phyloP scores from a whole-genome alignment of 2,113 vertebrate species.

The Marmota flaviventris region DNA sequence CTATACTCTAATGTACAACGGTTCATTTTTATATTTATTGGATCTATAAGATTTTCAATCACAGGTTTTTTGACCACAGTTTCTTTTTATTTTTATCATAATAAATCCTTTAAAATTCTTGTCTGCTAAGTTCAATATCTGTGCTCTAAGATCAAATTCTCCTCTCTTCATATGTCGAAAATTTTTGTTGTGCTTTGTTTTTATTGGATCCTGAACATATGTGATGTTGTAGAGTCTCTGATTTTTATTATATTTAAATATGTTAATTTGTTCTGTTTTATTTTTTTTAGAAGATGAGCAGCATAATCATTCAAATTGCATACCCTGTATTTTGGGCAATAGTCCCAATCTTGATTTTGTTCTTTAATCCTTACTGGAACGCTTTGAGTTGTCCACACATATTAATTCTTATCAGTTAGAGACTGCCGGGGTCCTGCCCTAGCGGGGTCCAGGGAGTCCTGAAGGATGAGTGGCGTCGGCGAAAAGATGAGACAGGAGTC shows the following conservation, averaged over 20 bases:
- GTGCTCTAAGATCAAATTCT: not conserved
- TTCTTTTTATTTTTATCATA: not conserved
- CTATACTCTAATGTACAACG: not conserved
- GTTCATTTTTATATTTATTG: not conserved
- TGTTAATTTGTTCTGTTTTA: not conserved
- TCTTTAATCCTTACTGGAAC: not conserved
- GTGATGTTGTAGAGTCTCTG: not conserved
- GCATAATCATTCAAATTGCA: not conserved
- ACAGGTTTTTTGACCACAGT: not conserved
- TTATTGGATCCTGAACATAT: not conserved
- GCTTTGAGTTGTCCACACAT: not conserved
- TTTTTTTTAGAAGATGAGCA: not conserved
- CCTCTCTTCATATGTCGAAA: not conserved
- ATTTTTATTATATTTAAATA: not conserved
- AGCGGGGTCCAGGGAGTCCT: no score
- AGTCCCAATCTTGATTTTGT: not conserved
- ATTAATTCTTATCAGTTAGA: not conserved
- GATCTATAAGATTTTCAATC: not conserved
- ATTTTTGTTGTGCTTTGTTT: not conserved
- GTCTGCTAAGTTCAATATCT: not conserved
- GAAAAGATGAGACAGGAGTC: no score
- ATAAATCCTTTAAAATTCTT: not conserved
- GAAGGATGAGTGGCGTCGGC: no score
- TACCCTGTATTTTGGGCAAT: not conserved
- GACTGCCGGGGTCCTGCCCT: no score